These are phyloP conservation scores for Origma solitaria DNA, from an alignment of 2,113 vertebrate genomes.

Conservation along the genomic window DNA sequence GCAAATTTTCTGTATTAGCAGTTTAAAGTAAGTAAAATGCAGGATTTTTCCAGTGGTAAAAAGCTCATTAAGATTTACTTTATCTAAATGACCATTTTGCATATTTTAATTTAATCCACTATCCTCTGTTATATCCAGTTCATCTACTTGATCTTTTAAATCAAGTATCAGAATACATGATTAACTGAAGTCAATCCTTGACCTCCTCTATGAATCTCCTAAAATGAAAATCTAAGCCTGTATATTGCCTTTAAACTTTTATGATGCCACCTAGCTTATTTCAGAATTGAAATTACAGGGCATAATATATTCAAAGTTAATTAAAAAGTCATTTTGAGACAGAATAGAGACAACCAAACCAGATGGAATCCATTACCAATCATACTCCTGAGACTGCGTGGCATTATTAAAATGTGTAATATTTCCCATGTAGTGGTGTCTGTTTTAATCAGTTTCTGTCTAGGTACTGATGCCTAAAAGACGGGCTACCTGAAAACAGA, in stretches of 20 bases:
- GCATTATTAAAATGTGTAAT: slow-evolving; percentile 30
- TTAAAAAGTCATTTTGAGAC: slow-evolving; percentile 15
- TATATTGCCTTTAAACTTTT: background rate
- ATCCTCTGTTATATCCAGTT: background rate
- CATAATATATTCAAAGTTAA: slow-evolving; percentile 1
- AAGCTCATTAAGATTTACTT: background rate
- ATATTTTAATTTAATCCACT: background rate
- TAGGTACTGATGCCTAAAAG: no score
- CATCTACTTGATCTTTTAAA: background rate
- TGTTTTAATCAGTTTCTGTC: background rate
- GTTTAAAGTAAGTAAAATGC: background rate
- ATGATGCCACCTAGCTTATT: background rate
- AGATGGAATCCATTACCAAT: slow-evolving; percentile 32
- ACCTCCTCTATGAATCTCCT: background rate
- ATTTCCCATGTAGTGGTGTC: background rate
- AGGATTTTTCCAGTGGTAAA: background rate
- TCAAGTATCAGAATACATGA: background rate
- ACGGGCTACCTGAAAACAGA: no score
- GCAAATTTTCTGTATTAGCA: background rate
- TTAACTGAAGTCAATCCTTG: background rate
- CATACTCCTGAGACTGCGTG: background rate
- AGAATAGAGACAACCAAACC: slow-evolving; percentile 30
- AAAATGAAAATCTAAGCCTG: background rate
- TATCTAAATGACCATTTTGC: background rate
- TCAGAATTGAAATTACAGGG: background rate